A percentile compares a stretch with the other conserved stretches of the same genome.
Evolutionary conservation across 2,797 vertebrate genomes (phyloP).

Genomic region (Vespertilio murinus): DNA sequence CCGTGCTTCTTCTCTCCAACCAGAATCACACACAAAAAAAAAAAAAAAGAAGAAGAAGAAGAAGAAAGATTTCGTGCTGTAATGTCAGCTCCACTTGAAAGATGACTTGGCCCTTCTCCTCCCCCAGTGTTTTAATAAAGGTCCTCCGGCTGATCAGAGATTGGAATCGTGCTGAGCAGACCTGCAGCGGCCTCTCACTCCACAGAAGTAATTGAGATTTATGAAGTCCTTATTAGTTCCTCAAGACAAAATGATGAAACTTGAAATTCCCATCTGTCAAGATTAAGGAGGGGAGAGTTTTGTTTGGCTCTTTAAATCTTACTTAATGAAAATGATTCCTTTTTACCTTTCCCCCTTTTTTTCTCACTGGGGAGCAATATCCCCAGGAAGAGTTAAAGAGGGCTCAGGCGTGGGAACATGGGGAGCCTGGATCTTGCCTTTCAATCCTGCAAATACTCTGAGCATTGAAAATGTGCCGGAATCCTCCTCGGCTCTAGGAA

Average conservation of each 20-base stretch:
- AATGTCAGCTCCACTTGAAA: constrained; percentile 60
- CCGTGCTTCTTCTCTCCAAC: not conserved
- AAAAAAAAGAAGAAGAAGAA: not conserved
- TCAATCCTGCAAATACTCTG: not conserved
- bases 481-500: not conserved
- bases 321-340: constrained; percentile 51
- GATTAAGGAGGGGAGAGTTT: constrained; percentile 66
- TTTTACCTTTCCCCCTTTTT: constrained; percentile 56
- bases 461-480: not conserved
- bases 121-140: constrained; percentile 61
- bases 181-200: constrained; percentile 46
- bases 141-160: not conserved
- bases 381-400: constrained; percentile 33
- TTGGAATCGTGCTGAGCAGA: constrained; percentile 50
- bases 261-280: constrained; percentile 74
- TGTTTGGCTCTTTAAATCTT: constrained; percentile 68
- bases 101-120: not conserved
- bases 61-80: not conserved
- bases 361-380: not conserved
- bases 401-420: not conserved
- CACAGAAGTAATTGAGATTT: constrained; percentile 73
- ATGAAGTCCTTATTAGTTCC: constrained; percentile 73
- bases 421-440: constrained; percentile 20
- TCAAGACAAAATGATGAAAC: constrained; percentile 67
- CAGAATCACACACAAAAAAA: not conserved